Evolutionary conservation across 2,113 vertebrate species (phyloP), one percentile per base, ranked within the genome.

Genomic region (Hemibates koningsi): DNA sequence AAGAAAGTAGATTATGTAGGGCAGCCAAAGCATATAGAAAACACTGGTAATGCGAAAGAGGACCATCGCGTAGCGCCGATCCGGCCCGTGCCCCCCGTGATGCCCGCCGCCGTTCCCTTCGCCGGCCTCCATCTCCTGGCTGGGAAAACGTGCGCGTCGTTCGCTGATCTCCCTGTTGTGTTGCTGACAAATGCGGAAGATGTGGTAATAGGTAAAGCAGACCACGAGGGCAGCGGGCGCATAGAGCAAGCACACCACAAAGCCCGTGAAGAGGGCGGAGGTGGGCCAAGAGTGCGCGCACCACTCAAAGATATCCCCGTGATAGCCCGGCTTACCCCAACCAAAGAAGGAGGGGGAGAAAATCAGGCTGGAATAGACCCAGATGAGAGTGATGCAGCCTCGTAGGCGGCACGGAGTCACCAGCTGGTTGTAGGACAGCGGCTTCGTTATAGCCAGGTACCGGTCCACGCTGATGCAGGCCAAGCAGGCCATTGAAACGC

Each of bases 241-340:
- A 1, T 99, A 99, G 0, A 99, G 96, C 94, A 99, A 97, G 95
- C 98, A 99, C 84, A 99, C 99, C 9, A 99, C 98, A 85, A 99
- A 99, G 81, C 98, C 97, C 52, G 98, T 99, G 87, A 99, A 99
- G 87, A 99, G 97, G 88, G 98, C 98, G 7, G 98, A 98, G 76
- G 98, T 99, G 68, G 98, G 98, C 99, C 99, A 99, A 83, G 98
- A 98, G 82, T 96, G 97, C 92, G 99, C 98, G 80, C 99, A 99
- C 99, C 99, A 99, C 92, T 98, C 98, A 92, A 99, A 99, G 94
- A 99, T 98, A 94, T 99, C 99, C 87, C 99, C 99, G 6, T 99
- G 99, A 96, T 99, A 99, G 91, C 99, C 99, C 54, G 99, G 99
- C 94, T 99, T 99, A 19, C 98, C 99, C 99, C 99, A 99, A 16